Conservation (phyloP, 2,797 vertebrate species). For the Chaetodon trifasciatus region DNA sequence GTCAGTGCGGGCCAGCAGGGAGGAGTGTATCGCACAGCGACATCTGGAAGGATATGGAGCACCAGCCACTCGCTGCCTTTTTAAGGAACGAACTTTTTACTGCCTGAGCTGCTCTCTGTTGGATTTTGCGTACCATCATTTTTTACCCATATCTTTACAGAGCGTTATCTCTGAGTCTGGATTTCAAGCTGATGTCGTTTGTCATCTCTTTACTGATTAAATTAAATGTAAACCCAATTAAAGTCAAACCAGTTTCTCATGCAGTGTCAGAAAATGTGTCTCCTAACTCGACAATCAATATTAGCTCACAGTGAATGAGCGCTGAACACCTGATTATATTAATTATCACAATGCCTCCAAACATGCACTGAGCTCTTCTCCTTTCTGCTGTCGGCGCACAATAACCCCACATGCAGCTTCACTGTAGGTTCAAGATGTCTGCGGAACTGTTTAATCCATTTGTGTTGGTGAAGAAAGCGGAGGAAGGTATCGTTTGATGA, state of each 20-base stretch:
- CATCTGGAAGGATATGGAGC: conserved; percentile 72
- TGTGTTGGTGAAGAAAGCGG: conserved; percentile 56
- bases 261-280: conserved; percentile 27
- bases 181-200: conserved; percentile 10
- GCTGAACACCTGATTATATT: conserved; percentile 47
- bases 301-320: conserved; percentile 31
- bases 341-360: conserved; percentile 32
- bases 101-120: conserved; percentile 31
- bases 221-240: conserved; percentile 44
- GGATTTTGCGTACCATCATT: conserved; percentile 29
- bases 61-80: conserved; percentile 42
- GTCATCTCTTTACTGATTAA: conserved; percentile 19
- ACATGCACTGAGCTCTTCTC: conserved; percentile 2
- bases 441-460: conserved; percentile 68
- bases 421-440: conserved; percentile 58
- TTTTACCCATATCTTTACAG: conserved; percentile 16
- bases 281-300: conserved; percentile 44
- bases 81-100: conserved; percentile 32
- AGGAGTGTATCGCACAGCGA: conserved; percentile 65
- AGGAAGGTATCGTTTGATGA: conserved; percentile 72
- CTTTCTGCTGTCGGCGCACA: conserved; percentile 35
- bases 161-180: neutral
- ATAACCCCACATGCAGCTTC: conserved; percentile 47
- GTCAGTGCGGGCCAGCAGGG: conserved; percentile 65
- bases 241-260: conserved; percentile 37